A percentile compares a stretch with the other conserved stretches of the same genome.
Conservation (phyloP, 2,113 vertebrate species). For the Pollimyrus isidori region DNA sequence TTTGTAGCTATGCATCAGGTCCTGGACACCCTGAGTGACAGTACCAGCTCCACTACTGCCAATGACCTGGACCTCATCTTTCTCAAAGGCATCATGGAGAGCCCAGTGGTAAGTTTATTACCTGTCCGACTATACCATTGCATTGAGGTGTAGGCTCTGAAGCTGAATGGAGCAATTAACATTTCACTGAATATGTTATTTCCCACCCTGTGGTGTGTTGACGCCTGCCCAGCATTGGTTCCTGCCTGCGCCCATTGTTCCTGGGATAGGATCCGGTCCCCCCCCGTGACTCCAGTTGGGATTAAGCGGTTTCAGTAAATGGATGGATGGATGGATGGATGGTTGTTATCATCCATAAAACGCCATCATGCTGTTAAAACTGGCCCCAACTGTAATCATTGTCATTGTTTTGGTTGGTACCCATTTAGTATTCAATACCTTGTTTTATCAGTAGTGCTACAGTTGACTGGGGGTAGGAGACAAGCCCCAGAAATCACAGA, state of each 20-base stretch:
- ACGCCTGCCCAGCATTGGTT: too few relatives aligned
- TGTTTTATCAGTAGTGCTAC: background rate
- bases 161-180: background rate
- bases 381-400: background rate
- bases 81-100: constrained; percentile 92
- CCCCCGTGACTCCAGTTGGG: too few relatives aligned
- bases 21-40: constrained; percentile 77
- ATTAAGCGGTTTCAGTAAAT: too few relatives aligned
- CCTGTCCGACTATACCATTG: background rate
- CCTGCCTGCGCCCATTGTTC: too few relatives aligned
- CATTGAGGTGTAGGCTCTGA: background rate
- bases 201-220: background rate
- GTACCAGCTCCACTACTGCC: constrained; percentile 74
- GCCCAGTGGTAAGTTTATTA: constrained; percentile 71
- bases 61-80: constrained; percentile 90
- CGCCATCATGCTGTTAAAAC: background rate
- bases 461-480: background rate
- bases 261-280: too few relatives aligned
- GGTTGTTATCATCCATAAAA: background rate
- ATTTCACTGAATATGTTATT: background rate
- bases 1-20: constrained; percentile 71
- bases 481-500: background rate
- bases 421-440: background rate
- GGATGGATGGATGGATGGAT: too few relatives aligned
- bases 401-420: background rate